These are phyloP conservation scores for Pterocles gutturalis DNA, from an alignment of 2,113 vertebrate genomes.

Conservation along the genomic window DNA sequence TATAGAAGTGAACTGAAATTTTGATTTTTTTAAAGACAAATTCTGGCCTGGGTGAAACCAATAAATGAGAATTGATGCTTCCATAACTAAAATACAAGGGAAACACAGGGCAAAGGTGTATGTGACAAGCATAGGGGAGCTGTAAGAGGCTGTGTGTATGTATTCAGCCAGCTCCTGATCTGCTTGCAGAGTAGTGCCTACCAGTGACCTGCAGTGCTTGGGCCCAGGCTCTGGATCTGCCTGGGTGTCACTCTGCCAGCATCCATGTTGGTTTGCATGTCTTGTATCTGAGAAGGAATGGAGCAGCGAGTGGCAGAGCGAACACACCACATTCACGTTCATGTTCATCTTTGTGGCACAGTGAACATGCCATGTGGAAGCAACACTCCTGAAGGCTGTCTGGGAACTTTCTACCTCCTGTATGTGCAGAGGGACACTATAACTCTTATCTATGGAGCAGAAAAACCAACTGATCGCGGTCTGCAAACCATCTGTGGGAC, in stretches of 20 bases:
- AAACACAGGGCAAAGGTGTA: background rate
- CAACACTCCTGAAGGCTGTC: background rate
- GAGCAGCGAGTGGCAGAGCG: background rate
- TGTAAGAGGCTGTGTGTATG: fast-evolving
- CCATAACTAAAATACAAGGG: background rate
- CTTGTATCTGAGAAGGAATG: fast-evolving
- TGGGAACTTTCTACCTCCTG: background rate
- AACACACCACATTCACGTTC: fast-evolving
- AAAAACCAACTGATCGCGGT: fast-evolving
- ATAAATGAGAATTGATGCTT: background rate
- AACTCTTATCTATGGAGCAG: background rate
- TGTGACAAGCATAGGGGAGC: too few species aligned
- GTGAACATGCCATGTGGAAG: background rate
- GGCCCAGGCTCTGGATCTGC: fast-evolving
- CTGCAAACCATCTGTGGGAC: background rate
- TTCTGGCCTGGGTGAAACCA: background rate
- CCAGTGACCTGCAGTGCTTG: background rate
- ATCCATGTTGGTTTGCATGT: background rate
- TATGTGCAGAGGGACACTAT: background rate
- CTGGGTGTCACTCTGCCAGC: too few species aligned
- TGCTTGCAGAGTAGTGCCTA: background rate
- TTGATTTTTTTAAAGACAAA: background rate
- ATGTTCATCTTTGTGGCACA: background rate
- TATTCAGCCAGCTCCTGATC: background rate
- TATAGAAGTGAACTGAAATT: background rate